phyloP scores from a whole-genome alignment of 2,797 vertebrate species.

The Rallus crepitans region DNA sequence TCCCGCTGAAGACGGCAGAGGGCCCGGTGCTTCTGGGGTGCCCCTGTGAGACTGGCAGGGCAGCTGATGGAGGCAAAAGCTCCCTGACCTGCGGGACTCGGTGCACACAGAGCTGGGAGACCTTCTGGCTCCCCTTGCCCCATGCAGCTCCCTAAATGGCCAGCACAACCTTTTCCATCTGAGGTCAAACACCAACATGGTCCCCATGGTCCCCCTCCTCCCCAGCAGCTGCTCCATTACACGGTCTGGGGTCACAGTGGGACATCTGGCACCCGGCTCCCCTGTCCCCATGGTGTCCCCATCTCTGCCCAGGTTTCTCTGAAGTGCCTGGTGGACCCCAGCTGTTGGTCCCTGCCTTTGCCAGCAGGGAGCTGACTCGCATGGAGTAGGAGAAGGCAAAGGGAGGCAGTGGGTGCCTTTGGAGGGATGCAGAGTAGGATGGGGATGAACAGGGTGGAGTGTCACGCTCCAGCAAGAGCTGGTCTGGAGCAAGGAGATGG shows the following conservation, averaged over 20 bases:
- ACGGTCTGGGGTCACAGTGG: background rate
- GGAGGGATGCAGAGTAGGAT: background rate
- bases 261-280: no score
- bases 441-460: background rate
- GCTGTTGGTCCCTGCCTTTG: background rate
- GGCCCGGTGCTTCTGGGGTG: background rate
- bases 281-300: rapidly evolving
- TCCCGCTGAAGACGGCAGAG: background rate
- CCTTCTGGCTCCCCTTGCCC: background rate
- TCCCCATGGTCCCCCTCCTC: no score
- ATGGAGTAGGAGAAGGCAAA: background rate
- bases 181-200: background rate
- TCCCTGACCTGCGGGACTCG: background rate
- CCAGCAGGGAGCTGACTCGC: background rate
- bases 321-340: background rate
- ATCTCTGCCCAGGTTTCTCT: background rate
- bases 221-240: rapidly evolving
- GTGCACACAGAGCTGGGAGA: background rate
- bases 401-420: background rate
- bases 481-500: background rate
- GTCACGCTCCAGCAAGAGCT: rapidly evolving
- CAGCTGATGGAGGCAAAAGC: background rate
- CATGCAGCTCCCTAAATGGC: background rate
- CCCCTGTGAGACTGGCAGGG: rapidly evolving
- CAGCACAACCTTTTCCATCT: background rate